Evolutionary conservation across 2,797 vertebrate species (phyloP).

Genomic region (Diceros bicornis): DNA sequence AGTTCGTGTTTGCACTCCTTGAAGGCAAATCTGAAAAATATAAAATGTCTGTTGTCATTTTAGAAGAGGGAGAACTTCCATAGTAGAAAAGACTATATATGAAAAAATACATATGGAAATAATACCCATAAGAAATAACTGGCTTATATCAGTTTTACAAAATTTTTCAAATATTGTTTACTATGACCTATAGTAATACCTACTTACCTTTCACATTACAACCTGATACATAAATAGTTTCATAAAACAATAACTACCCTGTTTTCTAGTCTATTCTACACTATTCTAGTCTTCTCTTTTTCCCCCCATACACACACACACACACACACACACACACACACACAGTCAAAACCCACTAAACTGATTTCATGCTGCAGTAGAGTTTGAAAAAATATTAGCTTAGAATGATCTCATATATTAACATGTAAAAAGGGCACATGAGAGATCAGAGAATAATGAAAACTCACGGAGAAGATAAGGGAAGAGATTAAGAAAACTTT

Average conservation of each 20-base stretch:
- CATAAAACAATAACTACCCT: not conserved
- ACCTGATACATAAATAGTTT: slow-evolving; percentile 13
- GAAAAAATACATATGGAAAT: slow-evolving; percentile 43
- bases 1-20: slow-evolving; percentile 62
- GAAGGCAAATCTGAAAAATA: slow-evolving; percentile 79
- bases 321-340: not conserved
- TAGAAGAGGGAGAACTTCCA: slow-evolving; percentile 37
- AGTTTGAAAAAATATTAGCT: not conserved
- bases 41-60: slow-evolving; percentile 28
- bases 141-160: not conserved
- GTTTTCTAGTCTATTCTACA: not conserved
- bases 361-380: not conserved
- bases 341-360: not conserved
- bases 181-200: not conserved
- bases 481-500: slow-evolving; percentile 18
- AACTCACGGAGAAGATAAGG: not conserved
- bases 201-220: slow-evolving; percentile 42
- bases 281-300: not conserved
- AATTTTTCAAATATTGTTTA: slow-evolving; percentile 18
- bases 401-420: not conserved
- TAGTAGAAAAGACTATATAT: not conserved
- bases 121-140: slow-evolving; percentile 41
- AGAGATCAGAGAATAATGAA: slow-evolving; percentile 38
- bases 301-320: not conserved
- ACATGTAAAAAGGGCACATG: not conserved